Conservation (phyloP, 2,888 invertebrate genomes). For the Arge pagana region DNA sequence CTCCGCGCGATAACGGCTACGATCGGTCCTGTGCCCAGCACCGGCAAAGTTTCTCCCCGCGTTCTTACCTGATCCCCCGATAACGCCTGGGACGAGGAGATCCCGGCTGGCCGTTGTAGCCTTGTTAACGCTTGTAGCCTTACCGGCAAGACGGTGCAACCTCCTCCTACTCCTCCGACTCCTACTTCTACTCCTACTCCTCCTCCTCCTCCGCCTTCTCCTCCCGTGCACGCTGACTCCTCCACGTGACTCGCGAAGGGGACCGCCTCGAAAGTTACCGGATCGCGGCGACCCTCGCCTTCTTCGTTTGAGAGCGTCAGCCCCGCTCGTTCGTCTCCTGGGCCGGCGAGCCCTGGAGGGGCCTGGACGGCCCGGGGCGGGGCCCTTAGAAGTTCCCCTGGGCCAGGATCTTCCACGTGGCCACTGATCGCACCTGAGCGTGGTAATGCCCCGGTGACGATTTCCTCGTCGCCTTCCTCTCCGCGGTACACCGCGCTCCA, state of each 20-base stretch:
- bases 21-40: neutral
- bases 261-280: neutral
- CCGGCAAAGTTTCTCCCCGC: conserved; percentile 20
- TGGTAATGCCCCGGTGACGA: conserved; percentile 28
- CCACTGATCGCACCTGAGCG: conserved; percentile 13
- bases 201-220: conserved; percentile 33
- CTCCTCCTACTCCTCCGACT: too few relatives aligned
- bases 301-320: conserved; percentile 42
- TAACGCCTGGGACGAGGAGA: too few relatives aligned
- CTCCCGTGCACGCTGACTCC: neutral
- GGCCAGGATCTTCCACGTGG: conserved; percentile 32
- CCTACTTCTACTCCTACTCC: conserved; percentile 30
- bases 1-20: neutral
- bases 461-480: conserved; percentile 3
- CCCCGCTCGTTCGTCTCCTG: conserved; percentile 48
- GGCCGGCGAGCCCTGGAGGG: conserved; percentile 42
- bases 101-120: too few relatives aligned
- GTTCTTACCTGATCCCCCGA: too few relatives aligned
- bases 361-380: conserved; percentile 44
- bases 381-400: conserved; percentile 51
- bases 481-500: neutral
- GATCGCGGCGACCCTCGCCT: conserved; percentile 25
- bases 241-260: neutral
- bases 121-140: too few relatives aligned
- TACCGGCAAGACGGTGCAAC: too few relatives aligned